Evolutionary conservation across 1,140 invertebrate genomes (phyloP), one percentile per base, ranked within the genome.

Genomic region (Zaprionus africanus): DNA sequence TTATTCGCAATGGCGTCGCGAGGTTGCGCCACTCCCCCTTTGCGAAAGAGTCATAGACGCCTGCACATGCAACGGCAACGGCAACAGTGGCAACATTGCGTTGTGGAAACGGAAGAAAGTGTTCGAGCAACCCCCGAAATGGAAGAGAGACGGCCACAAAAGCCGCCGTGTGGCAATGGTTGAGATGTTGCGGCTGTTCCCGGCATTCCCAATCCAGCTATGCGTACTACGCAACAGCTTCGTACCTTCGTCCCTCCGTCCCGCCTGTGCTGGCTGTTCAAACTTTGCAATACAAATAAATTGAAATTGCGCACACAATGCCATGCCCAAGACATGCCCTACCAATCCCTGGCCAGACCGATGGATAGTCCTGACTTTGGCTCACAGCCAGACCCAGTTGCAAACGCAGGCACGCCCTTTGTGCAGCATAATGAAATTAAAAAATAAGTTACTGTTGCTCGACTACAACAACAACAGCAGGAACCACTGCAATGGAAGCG

Each of bases 401-500:
- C 31, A 34, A 63, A 49, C 51, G 36, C 62, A 66, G 83, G 49
- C 76, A 80, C 84, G 85, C 84, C 85, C 84, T 81, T 90, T 90
- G 85, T 90, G 76, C 67, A 59, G 72, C 76, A 82, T 91, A 91
- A 91, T 91, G 84, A 91, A 91, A 91, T 91, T 91, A 91, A 85
- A 91, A 90, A 90, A 91, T 84, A 82, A 84, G 87, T 87, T 84
- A 91, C 87, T 91, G 81, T 91, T 91, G 81, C 36, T 15, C 36
- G 12, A 38, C 36, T 38, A 15, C 36, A 38, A 90, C 41, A 31
- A 66, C 69, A 51, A 64, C 65, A 67, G 73, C 68, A 60, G 54
- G 6, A 28, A 46, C 54, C 43, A 31, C 26, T 24, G 59, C 26
- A 65, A 64, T 66, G 63, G 67, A 34, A 43, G 41, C 54, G 36